Percentiles rank a stretch among this genome's conserved stretches.
Evolutionary conservation across 1,140 invertebrate genomes (phyloP).

Genomic region (Heliconius melpomene): DNA sequence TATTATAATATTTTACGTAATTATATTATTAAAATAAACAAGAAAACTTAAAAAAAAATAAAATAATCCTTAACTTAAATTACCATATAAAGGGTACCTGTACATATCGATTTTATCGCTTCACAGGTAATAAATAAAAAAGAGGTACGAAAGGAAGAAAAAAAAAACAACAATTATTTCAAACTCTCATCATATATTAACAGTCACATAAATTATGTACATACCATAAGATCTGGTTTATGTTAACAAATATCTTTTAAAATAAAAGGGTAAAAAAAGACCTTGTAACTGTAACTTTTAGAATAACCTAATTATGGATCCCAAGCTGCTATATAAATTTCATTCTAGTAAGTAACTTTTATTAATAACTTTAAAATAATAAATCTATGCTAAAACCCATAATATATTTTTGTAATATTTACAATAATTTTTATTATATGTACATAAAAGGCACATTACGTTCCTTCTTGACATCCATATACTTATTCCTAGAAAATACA

Average conservation of each 20-base stretch:
- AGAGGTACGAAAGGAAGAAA: neutral
- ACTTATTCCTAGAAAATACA: neutral
- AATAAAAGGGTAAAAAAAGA: neutral
- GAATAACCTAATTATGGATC: neutral
- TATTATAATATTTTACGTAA: too few species aligned
- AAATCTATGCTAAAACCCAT: neutral
- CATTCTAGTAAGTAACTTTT: neutral
- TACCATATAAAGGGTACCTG: too few species aligned
- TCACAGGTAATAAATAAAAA: too few species aligned
- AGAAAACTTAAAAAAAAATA: too few species aligned
- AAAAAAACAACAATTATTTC: neutral
- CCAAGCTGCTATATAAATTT: neutral
- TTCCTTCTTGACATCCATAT: neutral
- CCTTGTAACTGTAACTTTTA: neutral
- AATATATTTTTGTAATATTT: neutral
- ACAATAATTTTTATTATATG: neutral
- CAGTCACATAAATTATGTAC: neutral
- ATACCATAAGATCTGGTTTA: neutral
- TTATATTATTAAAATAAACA: too few species aligned
- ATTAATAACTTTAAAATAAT: neutral
- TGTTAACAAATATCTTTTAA: neutral
- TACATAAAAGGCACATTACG: constrained; percentile 2
- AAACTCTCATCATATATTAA: neutral
- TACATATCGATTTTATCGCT: too few species aligned
- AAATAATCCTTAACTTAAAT: too few species aligned